Evolutionary conservation across 2,797 vertebrate genomes (phyloP), one percentile per base, ranked within the genome.

Genomic region (Arctocebus calabarensis): DNA sequence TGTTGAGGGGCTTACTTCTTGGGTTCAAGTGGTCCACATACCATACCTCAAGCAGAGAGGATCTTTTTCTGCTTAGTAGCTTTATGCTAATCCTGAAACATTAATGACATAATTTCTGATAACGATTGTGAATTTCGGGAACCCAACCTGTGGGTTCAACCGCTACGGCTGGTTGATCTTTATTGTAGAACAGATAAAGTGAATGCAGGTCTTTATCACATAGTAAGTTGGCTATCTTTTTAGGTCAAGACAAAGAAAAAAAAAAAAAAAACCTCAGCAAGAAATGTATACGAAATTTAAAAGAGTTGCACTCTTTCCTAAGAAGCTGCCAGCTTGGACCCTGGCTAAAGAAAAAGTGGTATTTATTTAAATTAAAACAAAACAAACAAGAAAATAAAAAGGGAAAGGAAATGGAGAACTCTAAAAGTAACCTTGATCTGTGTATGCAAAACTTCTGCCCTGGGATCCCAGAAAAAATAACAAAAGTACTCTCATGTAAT

Each of bases 41-140:
- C 66, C 61, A 43, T 14, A 23, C 45, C 14, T n/a, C 14, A 8
- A 48, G 37, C 59, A 32, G 22, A 83, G 29, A 37, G 59, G 22
- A 27, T 23, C 11, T 17, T 2, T 23, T 27, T 89, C 8, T 83
- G 59, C 16, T 43, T 40, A 9, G 43, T 19, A 74, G n/a, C 19
- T 62, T 23, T 40, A 37, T 43, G 25, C 40, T 85, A 23, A 57
- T 11, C 90, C 70, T 61, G n/a, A 34, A 82, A 29, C 71, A 23
- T 27, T 61, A 66, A 61, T 43, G 94, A 4, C 27, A 71, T 61
- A n/a, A 74, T 61, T 91, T 93, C 88, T 94, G 75, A 61, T 94
- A 43, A 87, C 23, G 25, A 73, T 19, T 86, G 62, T 88, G 71
- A 40, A 32, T 81, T 93, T 96, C 55, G 43, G 62, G 25, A 74